Evolutionary conservation across 2,797 vertebrate genomes (phyloP).

Genomic region (Syngnathus rostellatus): DNA sequence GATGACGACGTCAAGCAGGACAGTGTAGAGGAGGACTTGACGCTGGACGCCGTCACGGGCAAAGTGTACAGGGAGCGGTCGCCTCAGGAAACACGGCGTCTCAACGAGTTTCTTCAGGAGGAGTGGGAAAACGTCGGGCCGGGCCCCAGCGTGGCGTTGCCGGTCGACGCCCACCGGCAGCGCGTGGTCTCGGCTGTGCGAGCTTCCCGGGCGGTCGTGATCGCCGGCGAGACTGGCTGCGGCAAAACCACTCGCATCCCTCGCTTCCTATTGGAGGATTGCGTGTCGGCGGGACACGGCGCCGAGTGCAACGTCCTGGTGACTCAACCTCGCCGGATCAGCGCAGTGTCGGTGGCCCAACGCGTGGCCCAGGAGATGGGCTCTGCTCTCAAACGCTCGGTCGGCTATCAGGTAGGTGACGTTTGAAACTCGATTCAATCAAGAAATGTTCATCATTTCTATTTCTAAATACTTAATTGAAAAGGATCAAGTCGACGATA

Average conservation of each 20-base stretch:
- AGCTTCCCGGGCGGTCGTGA: slow-evolving; percentile 80
- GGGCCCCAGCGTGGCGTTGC: slow-evolving; percentile 67
- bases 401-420: slow-evolving; percentile 84
- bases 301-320: slow-evolving; percentile 86
- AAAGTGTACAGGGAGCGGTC: slow-evolving; percentile 68
- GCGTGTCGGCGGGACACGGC: slow-evolving; percentile 69
- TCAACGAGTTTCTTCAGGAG: slow-evolving; percentile 68
- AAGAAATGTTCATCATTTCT: no score
- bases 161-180: slow-evolving; percentile 79
- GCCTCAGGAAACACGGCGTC: slow-evolving; percentile 53
- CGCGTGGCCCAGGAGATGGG: slow-evolving; percentile 89
- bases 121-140: slow-evolving; percentile 73
- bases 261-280: slow-evolving; percentile 83
- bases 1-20: slow-evolving; percentile 57
- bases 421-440: background rate
- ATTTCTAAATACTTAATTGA: no score
- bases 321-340: slow-evolving; percentile 92
- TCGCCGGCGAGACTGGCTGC: slow-evolving; percentile 91
- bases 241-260: slow-evolving; percentile 95
- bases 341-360: slow-evolving; percentile 89
- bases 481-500: background rate
- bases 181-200: slow-evolving; percentile 74
- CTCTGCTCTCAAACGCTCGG: slow-evolving; percentile 72
- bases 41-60: slow-evolving; percentile 79
- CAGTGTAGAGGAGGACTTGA: slow-evolving; percentile 68